Evolutionary conservation across 2,113 vertebrate species (phyloP).

Genomic region (Manacus vitellinus): DNA sequence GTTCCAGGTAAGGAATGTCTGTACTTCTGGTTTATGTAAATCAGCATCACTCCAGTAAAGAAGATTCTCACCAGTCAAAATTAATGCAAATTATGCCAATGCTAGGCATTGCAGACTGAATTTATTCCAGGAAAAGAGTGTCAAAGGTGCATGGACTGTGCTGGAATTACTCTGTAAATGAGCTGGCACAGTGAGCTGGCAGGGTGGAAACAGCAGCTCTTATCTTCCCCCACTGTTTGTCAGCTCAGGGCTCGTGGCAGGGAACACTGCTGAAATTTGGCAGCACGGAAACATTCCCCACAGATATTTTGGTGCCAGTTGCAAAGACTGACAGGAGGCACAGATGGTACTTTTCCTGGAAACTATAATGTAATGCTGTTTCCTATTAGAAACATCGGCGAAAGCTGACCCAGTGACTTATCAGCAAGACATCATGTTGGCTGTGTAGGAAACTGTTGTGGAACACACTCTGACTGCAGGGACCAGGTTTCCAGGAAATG

Average conservation of each 20-base stretch:
- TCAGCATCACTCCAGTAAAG: neutral
- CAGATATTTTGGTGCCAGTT: slow-evolving; percentile 3
- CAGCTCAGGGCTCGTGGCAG: neutral
- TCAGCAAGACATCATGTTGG: neutral
- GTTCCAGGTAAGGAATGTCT: neutral
- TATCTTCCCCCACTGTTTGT: neutral
- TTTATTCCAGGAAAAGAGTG: neutral
- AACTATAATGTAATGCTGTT: neutral
- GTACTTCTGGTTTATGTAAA: neutral
- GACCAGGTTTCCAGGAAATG: slow-evolving; percentile 27
- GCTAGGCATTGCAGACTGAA: neutral
- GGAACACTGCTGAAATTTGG: neutral
- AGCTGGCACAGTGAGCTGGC: neutral
- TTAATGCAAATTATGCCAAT: neutral
- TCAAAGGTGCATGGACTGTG: neutral
- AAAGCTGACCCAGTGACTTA: neutral
- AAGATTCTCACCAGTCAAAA: neutral
- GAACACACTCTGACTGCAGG: neutral
- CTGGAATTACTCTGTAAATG: neutral
- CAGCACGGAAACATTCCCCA: neutral
- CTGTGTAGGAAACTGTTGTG: neutral
- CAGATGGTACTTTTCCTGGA: slow-evolving; percentile 57
- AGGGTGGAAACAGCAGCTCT: neutral
- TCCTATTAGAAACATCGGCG: slow-evolving; percentile 1
- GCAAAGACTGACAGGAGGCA: slow-evolving; percentile 28